Conservation (phyloP, 2,113 vertebrate genomes). For the Eubucco bourcierii region DNA sequence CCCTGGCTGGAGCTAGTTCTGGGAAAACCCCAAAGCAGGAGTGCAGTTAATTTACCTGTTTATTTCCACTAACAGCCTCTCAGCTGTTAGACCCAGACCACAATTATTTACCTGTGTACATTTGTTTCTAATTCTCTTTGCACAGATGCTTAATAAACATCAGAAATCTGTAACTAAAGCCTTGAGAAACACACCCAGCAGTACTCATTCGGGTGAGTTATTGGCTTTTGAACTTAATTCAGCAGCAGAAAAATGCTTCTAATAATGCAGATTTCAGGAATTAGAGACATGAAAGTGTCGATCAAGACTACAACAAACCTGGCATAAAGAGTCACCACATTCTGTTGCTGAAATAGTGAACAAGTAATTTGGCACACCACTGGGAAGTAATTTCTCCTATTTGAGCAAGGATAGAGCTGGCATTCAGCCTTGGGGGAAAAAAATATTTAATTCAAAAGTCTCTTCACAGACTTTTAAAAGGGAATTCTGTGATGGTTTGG, state of each 20-base stretch:
- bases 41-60: neutral
- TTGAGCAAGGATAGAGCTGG: neutral
- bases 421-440: constrained; percentile 23
- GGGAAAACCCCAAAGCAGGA: neutral
- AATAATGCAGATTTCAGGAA: constrained; percentile 21
- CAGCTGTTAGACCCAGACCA: neutral
- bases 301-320: neutral
- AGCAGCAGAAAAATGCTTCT: neutral
- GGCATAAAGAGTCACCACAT: neutral
- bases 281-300: neutral
- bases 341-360: constrained; percentile 55
- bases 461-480: constrained; percentile 11
- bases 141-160: neutral
- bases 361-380: constrained; percentile 46
- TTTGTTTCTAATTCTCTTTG: neutral
- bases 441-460: constrained; percentile 41
- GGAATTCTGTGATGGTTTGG: too few relatives aligned
- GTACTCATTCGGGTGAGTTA: neutral
- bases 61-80: neutral
- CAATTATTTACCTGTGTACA: neutral
- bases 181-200: neutral
- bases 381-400: constrained; percentile 55
- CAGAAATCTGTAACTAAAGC: neutral
- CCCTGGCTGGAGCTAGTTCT: neutral
- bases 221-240: constrained; percentile 21